These are phyloP conservation scores for Ornithoptera alexandrae DNA, from an alignment of 2,888 invertebrate genomes.

Conservation along the genomic window DNA sequence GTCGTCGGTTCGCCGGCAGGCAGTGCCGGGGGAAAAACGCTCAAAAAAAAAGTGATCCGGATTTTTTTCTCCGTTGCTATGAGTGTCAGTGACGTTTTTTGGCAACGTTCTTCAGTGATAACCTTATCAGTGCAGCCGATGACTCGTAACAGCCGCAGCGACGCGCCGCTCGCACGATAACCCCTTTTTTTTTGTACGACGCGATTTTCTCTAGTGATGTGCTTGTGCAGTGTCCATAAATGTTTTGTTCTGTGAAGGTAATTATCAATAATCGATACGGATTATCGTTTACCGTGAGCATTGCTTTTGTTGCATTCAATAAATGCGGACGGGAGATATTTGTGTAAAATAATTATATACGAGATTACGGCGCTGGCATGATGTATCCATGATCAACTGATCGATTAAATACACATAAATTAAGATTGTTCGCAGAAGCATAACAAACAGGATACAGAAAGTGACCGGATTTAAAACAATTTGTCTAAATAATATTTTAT, in stretches of 20 bases:
- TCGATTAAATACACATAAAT: too few relatives aligned
- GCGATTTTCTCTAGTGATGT: constrained; percentile 48
- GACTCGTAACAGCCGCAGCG: constrained; percentile 38
- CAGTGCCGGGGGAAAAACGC: constrained; percentile 43
- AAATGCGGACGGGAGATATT: not conserved
- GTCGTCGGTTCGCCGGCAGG: constrained; percentile 52
- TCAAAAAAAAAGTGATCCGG: constrained; percentile 42
- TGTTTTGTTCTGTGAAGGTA: constrained; percentile 49
- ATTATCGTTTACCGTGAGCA: constrained; percentile 16
- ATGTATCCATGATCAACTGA: too few relatives aligned
- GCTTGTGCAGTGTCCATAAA: constrained; percentile 42
- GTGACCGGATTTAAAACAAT: constrained; percentile 10
- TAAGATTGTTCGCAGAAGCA: too few relatives aligned
- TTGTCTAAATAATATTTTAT: constrained; percentile 2
- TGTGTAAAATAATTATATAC: not conserved
- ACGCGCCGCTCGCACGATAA: constrained; percentile 41
- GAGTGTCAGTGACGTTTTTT: constrained; percentile 39
- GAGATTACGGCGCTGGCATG: too few relatives aligned
- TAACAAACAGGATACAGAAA: not conserved
- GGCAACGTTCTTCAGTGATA: constrained; percentile 35
- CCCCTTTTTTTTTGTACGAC: constrained; percentile 43
- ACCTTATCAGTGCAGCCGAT: constrained; percentile 41
- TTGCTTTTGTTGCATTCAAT: constrained; percentile 4
- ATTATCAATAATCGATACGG: constrained; percentile 34
- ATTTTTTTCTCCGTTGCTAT: constrained; percentile 40